These are phyloP conservation scores for Lethenteron reissneri DNA, from an alignment of 2,113 vertebrate genomes.

Conservation along the genomic window DNA sequence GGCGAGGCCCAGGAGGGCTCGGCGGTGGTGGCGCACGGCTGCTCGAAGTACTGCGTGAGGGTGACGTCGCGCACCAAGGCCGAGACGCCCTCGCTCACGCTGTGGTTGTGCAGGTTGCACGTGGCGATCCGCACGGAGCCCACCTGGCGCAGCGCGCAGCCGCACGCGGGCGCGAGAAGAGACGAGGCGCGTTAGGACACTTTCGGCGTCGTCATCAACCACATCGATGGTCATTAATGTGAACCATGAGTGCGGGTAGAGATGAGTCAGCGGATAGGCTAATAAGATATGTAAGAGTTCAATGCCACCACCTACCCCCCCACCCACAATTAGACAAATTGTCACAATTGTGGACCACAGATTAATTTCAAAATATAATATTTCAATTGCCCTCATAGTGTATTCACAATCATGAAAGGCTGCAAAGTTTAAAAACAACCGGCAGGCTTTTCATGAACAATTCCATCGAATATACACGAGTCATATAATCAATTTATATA, in stretches of 20 bases:
- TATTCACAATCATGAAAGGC: too few species aligned
- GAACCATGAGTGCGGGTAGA: too few species aligned
- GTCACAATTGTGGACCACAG: neutral
- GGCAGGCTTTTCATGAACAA: too few species aligned
- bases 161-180: neutral
- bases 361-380: neutral
- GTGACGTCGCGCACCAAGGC: constrained; percentile 70
- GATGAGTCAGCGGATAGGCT: too few species aligned
- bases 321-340: constrained; percentile 3
- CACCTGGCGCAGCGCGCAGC: constrained; percentile 27
- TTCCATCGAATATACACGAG: too few species aligned
- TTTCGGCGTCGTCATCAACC: too few species aligned
- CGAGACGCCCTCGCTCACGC: constrained; percentile 78
- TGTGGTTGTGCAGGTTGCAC: constrained; percentile 90
- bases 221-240: too few species aligned
- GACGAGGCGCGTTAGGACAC: neutral
- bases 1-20: neutral
- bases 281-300: too few species aligned
- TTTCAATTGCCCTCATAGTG: too few species aligned
- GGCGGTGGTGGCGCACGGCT: constrained; percentile 30
- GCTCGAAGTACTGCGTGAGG: constrained; percentile 63
- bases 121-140: constrained; percentile 53
- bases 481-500: neutral
- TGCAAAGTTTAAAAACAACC: too few species aligned
- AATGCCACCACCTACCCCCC: too few species aligned